Evolutionary conservation across 2,113 vertebrate genomes (phyloP), one percentile per base, ranked within the genome.

Genomic region (Ia io): DNA sequence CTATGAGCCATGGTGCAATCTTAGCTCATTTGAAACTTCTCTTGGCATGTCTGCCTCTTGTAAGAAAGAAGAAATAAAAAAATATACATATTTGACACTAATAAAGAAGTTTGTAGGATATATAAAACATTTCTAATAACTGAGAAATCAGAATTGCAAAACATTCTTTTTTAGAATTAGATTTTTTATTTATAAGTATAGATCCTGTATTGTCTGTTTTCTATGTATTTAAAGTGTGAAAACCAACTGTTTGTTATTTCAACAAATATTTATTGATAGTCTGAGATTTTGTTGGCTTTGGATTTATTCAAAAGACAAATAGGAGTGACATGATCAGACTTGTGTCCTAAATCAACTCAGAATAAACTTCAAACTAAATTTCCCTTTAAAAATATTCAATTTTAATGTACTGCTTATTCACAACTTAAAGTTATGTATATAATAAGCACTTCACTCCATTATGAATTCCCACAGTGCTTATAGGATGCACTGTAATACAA

Each of bases 221-320:
- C 17, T 22, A 35, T 32, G 51, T 94, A 71, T 3, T 22, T 79
- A 56, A 76, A 92, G 23, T 8, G 32, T 42, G 44, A 74, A 40
- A n/a, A 78, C 9, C 22, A 86, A 23, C 42, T 49, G 14, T 7
- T 49, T 70, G 49, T 65, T 84, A 23, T 71, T 73, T 85, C 5
- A 63, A 88, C 35, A 70, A 69, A 22, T 70, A 78, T 9, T 56
- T 20, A 56, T 20, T 63, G 51, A 28, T 18, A 86, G 14, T 1
- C 40, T 76, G 76, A 94, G 35, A 90, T 65, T 76, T 49, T 74
- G 53, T 53, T 85, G 70, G 40, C 32, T 49, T 83, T 30, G 56
- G 82, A 18, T 56, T 82, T 61, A 25, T n/a, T 82, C 40, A 73
- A 84, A 91, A 71, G 67, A 61, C 37, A 94, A 69, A 67, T 16